phyloP scores from a whole-genome alignment of 2,888 invertebrate genomes.

The Antheraea yamamai region DNA sequence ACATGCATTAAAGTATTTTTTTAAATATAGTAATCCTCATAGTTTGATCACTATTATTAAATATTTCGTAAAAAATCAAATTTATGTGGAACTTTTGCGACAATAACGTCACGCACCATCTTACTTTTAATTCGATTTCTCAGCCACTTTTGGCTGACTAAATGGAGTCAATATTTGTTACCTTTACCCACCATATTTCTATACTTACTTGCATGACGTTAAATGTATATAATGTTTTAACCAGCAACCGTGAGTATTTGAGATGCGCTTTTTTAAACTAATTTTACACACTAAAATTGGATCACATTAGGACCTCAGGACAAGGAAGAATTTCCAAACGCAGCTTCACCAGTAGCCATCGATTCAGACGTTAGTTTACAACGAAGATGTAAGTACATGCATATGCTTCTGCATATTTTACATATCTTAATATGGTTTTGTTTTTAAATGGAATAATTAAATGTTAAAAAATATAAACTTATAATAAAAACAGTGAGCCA shows the following conservation, averaged over 20 bases:
- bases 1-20: too few relatives aligned
- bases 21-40: too few relatives aligned
- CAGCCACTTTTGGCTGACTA: background rate
- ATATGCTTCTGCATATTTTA: background rate
- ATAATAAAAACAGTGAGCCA: too few relatives aligned
- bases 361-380: constrained; percentile 31
- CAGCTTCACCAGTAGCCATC: constrained; percentile 32
- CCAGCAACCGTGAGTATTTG: background rate
- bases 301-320: constrained; percentile 56
- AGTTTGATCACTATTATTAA: background rate
- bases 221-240: background rate
- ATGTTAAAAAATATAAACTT: background rate
- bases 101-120: background rate
- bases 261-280: background rate
- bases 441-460: background rate
- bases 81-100: background rate
- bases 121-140: background rate
- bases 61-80: background rate
- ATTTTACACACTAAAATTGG: constrained; percentile 9
- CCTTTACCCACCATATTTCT: background rate
- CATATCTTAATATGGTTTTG: background rate
- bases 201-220: background rate
- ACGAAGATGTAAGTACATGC: constrained; percentile 34
- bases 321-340: constrained; percentile 39
- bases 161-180: background rate